Evolutionary conservation across 2,113 vertebrate genomes (phyloP), one percentile per base, ranked within the genome.

Genomic region (Nothocercus julius): DNA sequence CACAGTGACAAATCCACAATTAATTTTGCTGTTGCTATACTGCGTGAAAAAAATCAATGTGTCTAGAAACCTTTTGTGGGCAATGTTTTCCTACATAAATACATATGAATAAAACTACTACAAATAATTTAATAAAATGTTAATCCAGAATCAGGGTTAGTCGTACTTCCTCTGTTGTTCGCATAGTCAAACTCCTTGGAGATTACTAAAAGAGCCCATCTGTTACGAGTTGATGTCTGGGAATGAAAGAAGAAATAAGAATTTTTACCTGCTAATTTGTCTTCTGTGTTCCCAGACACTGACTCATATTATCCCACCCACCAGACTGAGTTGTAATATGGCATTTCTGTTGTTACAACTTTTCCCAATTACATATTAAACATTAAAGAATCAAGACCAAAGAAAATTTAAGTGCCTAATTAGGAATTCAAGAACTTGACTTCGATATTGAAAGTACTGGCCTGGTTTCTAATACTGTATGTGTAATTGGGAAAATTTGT

Each of bases 231-330:
- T 76, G 62, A 82, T 95, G 96, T 96, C 96, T 97, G 93, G 92
- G 95, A 97, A 96, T 97, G 95, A 96, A 88, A 94, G 86, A 62
- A 92, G 90, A 90, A 85, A 56, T 80, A 88, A 32, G 86, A 89
- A 95, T 96, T 96, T 90, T 83, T 92, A 84, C 93, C 82, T 90
- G 95, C 72, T 94, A 82, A 82, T 94, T 79, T 78, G 87, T 56
- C 83, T 92, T 93, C 40, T 79, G 93, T 97, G 94, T 96, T 97
- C 96, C 95, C 96, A 97, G 96, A 96, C 95, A 93, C 84, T 97
- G 96, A 97, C 69, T 97, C 96, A 97, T 82, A 80, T 24, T 85
- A 87, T 94, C 91, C 92, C 95, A 97, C 91, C 91, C 95, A 93
- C 85, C 7, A 10, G 78, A 79, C 36, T 89, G 56, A 64, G 25